phyloP scores from a whole-genome alignment of 2,888 invertebrate species.

The Troides oblongomaculatus region DNA sequence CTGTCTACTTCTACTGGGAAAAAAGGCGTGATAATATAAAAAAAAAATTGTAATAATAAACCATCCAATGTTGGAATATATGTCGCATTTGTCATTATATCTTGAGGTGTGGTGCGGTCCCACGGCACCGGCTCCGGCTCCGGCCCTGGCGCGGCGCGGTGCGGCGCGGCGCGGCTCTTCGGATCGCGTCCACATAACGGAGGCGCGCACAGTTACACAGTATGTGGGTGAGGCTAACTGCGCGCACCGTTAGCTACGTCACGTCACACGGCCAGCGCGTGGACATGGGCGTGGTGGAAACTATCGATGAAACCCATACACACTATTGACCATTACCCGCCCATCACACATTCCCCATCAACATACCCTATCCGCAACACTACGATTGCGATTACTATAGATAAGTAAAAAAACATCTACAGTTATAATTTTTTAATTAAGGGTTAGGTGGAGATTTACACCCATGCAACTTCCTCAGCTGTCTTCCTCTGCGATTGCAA shows the following conservation, averaged over 20 bases:
- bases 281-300: slow-evolving; percentile 37
- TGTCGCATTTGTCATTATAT: slow-evolving; percentile 26
- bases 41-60: too few species aligned
- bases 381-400: not conserved
- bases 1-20: too few species aligned
- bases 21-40: too few species aligned
- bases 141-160: not conserved
- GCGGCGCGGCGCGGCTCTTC: slow-evolving; percentile 28
- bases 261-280: slow-evolving; percentile 48
- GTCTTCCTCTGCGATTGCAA: too few species aligned
- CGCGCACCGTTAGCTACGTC: slow-evolving; percentile 69
- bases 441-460: too few species aligned
- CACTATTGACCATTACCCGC: not conserved
- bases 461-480: too few species aligned
- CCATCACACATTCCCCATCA: not conserved
- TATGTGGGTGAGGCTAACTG: slow-evolving; percentile 77
- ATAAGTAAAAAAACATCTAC: too few species aligned
- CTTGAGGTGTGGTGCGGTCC: slow-evolving; percentile 41
- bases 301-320: slow-evolving; percentile 36
- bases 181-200: slow-evolving; percentile 74
- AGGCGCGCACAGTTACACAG: slow-evolving; percentile 68
- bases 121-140: slow-evolving; percentile 48
- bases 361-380: not conserved
- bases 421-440: too few species aligned
- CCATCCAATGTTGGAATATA: slow-evolving; percentile 2